Base-by-base conservation (phyloP, 1,140 invertebrate genomes). In the Drosophila nasuta region DNA sequence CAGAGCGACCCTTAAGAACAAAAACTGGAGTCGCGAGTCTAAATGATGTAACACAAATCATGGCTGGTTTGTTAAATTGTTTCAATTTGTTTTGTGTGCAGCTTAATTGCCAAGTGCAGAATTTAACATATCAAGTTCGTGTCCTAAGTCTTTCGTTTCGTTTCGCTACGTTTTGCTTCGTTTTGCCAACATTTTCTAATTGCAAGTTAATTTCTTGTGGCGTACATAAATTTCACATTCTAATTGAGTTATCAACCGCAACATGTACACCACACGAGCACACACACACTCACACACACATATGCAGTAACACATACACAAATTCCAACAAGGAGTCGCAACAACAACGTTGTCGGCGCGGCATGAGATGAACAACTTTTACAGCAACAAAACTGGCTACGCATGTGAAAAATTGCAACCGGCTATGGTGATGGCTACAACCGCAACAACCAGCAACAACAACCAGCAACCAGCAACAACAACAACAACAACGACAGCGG, bases 201-300 rank as follows among this genome's bases (percentile, higher is more conserved):
- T 89, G 85, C 85, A 89, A 88, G 78, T 89, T 90, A 89, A 89
- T 89, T 89, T 89, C 85, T 90, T 81, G 85, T 85, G 88, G 86
- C 81, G 85, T 76, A 89, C 85, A 89, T 89, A 89, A 89, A 89
- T 89, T 89, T 90, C 78, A 90, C 86, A 89, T 89, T 89, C 85
- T 89, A 89, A 89, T 89, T 89, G 85, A 89, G 85, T 89, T 89
- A 89, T 89, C 85, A 89, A 89, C 85, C 85, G 86, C 85, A 89
- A 85, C 85, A 81, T 88, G 80, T 83, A 75, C 80, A 82, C 75
- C 60, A 77, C 72, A 82, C 78, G 64, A 33, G 46, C 72, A 66
- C 45, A 43, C 41, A 43, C 41, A 43, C 68, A 69, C 45, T 13
- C 41, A 13, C 41, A 7, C 35, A 8, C 7, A 38, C 5, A 6